Evolutionary conservation across 2,113 vertebrate species (phyloP), one percentile per base, ranked within the genome.

Genomic region (Piprites chloris): DNA sequence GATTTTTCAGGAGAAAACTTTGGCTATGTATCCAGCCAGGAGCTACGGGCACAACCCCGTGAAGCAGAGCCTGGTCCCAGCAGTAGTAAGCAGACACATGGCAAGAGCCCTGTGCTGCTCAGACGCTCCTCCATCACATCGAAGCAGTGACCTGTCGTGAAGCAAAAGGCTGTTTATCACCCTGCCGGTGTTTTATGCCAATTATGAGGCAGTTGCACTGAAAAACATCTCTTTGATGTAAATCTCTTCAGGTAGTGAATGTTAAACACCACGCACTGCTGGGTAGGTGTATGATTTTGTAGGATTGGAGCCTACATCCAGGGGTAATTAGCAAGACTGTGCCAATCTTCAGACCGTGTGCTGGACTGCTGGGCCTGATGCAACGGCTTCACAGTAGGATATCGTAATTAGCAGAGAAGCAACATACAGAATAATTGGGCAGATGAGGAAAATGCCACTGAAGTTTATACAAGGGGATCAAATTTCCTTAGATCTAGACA

Each of bases 211-310:
- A 87, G 94, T 94, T 90, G 59, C 82, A 53, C 63, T 88, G 82
- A 79, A 95, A 96, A 93, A 95, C 6, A 26, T 80, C 5, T 2
- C 92, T 97, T 94, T 97, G 95, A 97, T 94, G 94, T 91, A 56
- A 76, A 88, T 85, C 92, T 96, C 94, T 91, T 96, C 77, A 93
- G 91, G 93, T 95, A 94, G 91, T 33, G 93, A 96, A 96, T 94
- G 95, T 95, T 94, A 93, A 95, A 95, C 94, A 95, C 94, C 71
- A 37, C 1, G 0, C 81, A 61, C 93, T 11, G 78, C 93, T 96
- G 95, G 75, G 89, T 7, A 76, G 73, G 77, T 87, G 62, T 75
- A 30, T 78, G 91, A 87, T 91, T 96, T 79, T 53, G 74, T 89
- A 83, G 91, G 77, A 94, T 30, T 4, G 89, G 87, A 92, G 91